Evolutionary conservation across 2,797 vertebrate species (phyloP).

Genomic region (Silurus lanzhouensis): DNA sequence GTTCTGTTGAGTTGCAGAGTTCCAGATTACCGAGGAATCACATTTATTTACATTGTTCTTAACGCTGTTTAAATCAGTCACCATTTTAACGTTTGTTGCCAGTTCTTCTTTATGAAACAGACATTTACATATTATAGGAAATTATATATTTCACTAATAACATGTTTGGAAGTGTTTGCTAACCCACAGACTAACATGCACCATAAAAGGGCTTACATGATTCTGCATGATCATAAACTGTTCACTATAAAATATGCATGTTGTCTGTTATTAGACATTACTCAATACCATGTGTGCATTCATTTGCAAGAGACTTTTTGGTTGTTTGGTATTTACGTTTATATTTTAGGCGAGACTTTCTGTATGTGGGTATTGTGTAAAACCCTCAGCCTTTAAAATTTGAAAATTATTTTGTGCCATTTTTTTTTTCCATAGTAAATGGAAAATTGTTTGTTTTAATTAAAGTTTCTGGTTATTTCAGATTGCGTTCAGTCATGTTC

Average conservation of each 20-base stretch:
- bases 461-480: slow-evolving; percentile 24
- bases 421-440: slow-evolving; percentile 13
- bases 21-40: neutral
- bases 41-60: slow-evolving; percentile 2
- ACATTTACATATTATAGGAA: neutral
- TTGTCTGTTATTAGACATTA: neutral
- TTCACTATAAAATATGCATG: slow-evolving; percentile 1
- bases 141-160: slow-evolving; percentile 7
- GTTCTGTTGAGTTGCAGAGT: slow-evolving; percentile 3
- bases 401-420: slow-evolving; percentile 13
- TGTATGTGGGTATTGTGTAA: slow-evolving; percentile 16
- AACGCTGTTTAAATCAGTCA: neutral
- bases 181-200: slow-evolving; percentile 31
- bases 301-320: neutral
- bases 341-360: slow-evolving; percentile 33
- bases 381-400: neutral
- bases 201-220: slow-evolving; percentile 40
- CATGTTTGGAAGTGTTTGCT: slow-evolving; percentile 13
- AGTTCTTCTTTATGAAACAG: neutral
- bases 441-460: slow-evolving; percentile 36
- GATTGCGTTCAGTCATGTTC: neutral
- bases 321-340: neutral
- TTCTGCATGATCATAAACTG: slow-evolving; percentile 44
- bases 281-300: neutral
- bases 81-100: slow-evolving; percentile 18